Conservation (phyloP, 2,113 vertebrate species). For the Electrona antarctica region DNA sequence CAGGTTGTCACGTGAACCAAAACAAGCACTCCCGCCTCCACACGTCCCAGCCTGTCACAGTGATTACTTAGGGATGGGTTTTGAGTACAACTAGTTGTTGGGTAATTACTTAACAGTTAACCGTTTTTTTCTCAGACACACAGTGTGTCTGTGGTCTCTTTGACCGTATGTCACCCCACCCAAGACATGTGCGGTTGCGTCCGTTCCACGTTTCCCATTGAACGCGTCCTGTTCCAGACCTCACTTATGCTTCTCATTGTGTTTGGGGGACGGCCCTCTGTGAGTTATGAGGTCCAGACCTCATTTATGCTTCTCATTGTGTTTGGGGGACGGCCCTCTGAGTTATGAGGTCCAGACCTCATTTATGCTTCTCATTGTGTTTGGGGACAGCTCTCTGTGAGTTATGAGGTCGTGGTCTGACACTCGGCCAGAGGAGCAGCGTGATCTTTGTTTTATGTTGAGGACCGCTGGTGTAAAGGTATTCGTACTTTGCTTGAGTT, state of each 20-base stretch:
- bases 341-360: slow-evolving; percentile 28
- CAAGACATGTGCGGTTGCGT: slow-evolving; percentile 7
- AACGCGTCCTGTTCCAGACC: background rate
- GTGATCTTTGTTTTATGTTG: slow-evolving; percentile 44
- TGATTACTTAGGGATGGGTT: too few species aligned
- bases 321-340: slow-evolving; percentile 4
- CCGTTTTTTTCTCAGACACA: too few species aligned
- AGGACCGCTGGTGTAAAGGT: background rate
- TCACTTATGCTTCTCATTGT: slow-evolving; percentile 27
- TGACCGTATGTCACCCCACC: background rate
- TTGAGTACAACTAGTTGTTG: too few species aligned
- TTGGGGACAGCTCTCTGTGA: slow-evolving; percentile 6
- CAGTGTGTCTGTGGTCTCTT: background rate
- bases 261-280: background rate
- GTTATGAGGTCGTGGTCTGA: slow-evolving; percentile 35
- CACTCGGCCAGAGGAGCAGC: background rate
- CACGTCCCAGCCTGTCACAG: too few species aligned
- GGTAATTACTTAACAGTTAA: too few species aligned
- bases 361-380: slow-evolving; percentile 25
- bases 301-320: slow-evolving; percentile 27
- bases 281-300: slow-evolving; percentile 29
- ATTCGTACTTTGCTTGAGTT: too few species aligned
- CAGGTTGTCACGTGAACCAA: too few species aligned
- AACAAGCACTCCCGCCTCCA: too few species aligned
- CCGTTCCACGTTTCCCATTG: slow-evolving; percentile 19